Percentiles rank a stretch among this genome's conserved stretches.
Evolutionary conservation across 2,113 vertebrate genomes (phyloP).

Genomic region (Melanostigma gelatinosum): DNA sequence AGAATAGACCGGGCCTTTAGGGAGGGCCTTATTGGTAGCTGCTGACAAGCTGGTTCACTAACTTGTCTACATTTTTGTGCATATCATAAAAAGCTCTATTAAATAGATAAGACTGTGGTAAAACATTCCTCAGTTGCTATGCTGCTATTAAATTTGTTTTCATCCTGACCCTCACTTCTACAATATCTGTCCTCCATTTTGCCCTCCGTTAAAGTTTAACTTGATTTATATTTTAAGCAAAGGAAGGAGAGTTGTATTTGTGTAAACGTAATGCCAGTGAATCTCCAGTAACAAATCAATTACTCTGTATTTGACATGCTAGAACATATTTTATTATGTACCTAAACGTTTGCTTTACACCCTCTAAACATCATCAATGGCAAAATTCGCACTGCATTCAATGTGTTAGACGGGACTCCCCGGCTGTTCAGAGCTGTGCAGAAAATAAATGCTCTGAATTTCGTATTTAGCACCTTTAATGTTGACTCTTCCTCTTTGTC

Average conservation of each 20-base stretch:
- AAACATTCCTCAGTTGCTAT: slow-evolving; percentile 26
- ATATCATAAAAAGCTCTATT: slow-evolving; percentile 4
- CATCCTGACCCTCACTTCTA: slow-evolving; percentile 4
- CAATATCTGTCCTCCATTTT: not conserved
- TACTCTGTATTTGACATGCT: not conserved
- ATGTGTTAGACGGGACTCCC: not conserved
- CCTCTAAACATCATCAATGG: not conserved
- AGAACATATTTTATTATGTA: not conserved
- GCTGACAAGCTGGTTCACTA: slow-evolving; percentile 52
- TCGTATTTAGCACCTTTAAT: no score
- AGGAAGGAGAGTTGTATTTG: not conserved
- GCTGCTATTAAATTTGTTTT: slow-evolving; percentile 8
- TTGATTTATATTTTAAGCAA: not conserved
- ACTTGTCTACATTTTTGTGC: slow-evolving; percentile 12
- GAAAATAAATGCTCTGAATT: no score
- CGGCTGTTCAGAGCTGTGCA: no score
- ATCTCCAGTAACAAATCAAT: not conserved
- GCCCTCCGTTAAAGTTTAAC: not conserved
- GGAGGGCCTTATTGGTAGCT: slow-evolving; percentile 38
- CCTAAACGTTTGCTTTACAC: not conserved
- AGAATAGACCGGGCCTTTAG: slow-evolving; percentile 5
- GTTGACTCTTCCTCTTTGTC: not conserved
- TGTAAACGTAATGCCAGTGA: not conserved
- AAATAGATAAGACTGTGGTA: slow-evolving; percentile 21
- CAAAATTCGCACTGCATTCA: not conserved